These are phyloP conservation scores for Sylvia atricapilla DNA, from an alignment of 2,113 vertebrate species.

Conservation along the genomic window DNA sequence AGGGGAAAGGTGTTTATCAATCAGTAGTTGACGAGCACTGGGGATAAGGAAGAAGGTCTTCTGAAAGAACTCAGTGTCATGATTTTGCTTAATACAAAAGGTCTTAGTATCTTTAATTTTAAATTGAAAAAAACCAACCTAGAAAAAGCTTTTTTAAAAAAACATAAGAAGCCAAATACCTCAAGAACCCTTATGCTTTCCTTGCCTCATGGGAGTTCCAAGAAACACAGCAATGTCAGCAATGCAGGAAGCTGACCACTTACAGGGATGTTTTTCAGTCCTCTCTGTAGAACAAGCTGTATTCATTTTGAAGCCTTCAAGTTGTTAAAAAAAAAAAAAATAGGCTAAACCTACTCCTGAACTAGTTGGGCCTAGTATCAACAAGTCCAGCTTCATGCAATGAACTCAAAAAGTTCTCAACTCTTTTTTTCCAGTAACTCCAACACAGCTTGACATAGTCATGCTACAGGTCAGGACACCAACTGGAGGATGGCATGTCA, in stretches of 20 bases:
- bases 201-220: background rate
- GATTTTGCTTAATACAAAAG: background rate
- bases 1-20: background rate
- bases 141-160: background rate
- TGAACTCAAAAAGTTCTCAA: background rate
- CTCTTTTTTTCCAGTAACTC: background rate
- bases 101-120: background rate
- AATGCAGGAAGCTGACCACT: background rate
- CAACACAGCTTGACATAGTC: background rate
- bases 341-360: background rate
- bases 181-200: background rate
- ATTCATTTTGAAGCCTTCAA: background rate
- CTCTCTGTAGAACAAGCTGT: background rate
- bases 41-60: background rate
- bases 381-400: background rate
- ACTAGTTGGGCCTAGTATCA: background rate
- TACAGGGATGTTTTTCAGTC: background rate
- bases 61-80: background rate
- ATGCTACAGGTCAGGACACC: background rate
- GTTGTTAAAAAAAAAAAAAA: background rate
- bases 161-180: background rate
- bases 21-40: background rate
- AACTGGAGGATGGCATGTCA: rapidly evolving
- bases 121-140: background rate
- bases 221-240: background rate